Percentiles rank a stretch among this genome's conserved stretches.
Conservation (phyloP, 2,888 invertebrate species). For the Geotrupes spiniger region DNA sequence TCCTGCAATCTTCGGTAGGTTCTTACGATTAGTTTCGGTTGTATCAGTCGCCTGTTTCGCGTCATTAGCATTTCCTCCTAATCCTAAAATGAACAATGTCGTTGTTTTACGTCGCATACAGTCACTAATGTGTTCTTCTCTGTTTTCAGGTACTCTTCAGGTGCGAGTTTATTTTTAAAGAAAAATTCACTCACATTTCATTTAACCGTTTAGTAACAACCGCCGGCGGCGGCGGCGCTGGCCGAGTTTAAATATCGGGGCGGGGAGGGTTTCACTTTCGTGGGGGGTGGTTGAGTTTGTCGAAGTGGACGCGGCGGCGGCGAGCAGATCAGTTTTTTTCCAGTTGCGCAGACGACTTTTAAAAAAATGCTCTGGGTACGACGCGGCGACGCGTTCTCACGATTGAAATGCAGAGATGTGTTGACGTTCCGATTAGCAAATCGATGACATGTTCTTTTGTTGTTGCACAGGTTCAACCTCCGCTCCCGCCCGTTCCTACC, state of each 20-base stretch:
- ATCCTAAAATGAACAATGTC: slow-evolving; percentile 15
- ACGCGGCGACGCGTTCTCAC: too few species aligned
- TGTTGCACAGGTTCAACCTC: slow-evolving; percentile 54
- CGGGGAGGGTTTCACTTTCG: too few species aligned
- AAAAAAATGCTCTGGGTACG: too few species aligned
- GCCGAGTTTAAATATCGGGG: too few species aligned
- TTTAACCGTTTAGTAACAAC: not conserved
- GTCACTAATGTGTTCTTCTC: slow-evolving; percentile 42
- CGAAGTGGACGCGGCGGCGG: too few species aligned
- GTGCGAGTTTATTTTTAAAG: slow-evolving; percentile 10
- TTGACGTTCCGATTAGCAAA: slow-evolving; percentile 26
- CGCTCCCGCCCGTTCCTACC: slow-evolving; percentile 47
- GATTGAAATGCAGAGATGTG: too few species aligned
- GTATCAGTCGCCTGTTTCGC: too few species aligned
- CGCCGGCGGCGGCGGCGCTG: not conserved
- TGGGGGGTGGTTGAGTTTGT: too few species aligned
- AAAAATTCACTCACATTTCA: not conserved
- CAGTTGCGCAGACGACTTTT: too few species aligned
- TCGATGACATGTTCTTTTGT: slow-evolving; percentile 22
- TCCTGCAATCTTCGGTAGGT: slow-evolving; percentile 66
- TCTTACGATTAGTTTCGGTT: slow-evolving; percentile 1
- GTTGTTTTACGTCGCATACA: slow-evolving; percentile 34
- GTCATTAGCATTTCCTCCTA: not conserved
- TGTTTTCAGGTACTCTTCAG: slow-evolving; percentile 40
- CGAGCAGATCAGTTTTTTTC: too few species aligned